These are phyloP conservation scores for Anas platyrhynchos DNA, from an alignment of 2,113 vertebrate species.

Conservation along the genomic window DNA sequence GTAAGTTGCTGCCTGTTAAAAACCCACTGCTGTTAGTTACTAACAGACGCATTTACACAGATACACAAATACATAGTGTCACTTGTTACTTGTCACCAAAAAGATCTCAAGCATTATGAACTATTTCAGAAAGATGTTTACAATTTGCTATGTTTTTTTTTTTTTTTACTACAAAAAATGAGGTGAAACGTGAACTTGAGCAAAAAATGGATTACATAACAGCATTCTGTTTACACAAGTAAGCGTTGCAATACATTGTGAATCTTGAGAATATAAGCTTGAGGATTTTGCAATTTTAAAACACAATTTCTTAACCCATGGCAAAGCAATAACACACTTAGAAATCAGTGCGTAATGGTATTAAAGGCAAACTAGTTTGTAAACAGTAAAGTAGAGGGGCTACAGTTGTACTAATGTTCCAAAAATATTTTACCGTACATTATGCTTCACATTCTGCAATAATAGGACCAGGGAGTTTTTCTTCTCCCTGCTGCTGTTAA, in stretches of 20 bases:
- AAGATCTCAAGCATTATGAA: background rate
- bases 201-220: background rate
- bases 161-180: background rate
- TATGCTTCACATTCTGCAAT: background rate
- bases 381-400: too few relatives aligned
- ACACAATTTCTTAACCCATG: background rate
- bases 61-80: background rate
- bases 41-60: accelerated
- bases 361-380: background rate
- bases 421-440: background rate
- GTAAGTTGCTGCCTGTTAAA: background rate
- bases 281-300: background rate
- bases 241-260: background rate
- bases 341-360: background rate
- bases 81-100: background rate
- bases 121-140: background rate
- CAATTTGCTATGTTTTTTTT: background rate
- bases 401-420: background rate
- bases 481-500: background rate
- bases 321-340: background rate
- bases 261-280: background rate
- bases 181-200: background rate
- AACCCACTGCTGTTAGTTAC: background rate
- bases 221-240: background rate
- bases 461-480: background rate